These are phyloP conservation scores for Fulmarus glacialis DNA, from an alignment of 2,113 vertebrate genomes.

Conservation along the genomic window DNA sequence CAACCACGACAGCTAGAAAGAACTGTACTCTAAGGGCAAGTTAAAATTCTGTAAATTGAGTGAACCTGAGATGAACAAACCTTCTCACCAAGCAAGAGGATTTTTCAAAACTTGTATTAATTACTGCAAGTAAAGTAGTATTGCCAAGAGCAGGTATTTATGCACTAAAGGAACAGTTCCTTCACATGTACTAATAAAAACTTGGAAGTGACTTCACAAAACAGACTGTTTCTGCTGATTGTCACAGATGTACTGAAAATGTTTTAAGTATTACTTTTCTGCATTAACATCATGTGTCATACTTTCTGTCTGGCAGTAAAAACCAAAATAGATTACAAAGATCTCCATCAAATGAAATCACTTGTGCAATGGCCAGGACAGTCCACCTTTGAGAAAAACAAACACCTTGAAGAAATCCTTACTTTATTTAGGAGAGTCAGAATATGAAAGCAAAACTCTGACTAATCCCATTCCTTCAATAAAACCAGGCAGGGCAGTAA, in stretches of 20 bases:
- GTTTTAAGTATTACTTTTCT: neutral
- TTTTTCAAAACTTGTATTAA: neutral
- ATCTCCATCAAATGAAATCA: neutral
- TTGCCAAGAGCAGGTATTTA: neutral
- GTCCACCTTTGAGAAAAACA: neutral
- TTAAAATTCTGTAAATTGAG: neutral
- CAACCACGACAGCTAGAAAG: neutral
- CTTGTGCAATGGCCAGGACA: neutral
- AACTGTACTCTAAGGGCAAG: neutral
- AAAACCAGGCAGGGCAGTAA: neutral
- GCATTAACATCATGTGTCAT: conserved; percentile 5
- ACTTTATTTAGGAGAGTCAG: neutral
- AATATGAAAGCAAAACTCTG: neutral
- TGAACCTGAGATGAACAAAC: neutral
- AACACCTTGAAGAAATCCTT: neutral
- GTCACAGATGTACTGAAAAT: neutral
- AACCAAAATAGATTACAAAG: neutral
- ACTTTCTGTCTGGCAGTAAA: neutral
- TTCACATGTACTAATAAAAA: neutral
- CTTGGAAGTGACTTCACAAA: neutral
- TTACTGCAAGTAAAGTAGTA: neutral
- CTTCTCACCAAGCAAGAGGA: neutral
- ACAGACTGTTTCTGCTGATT: neutral
- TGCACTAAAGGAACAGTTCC: neutral
- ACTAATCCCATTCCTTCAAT: neutral